Evolutionary conservation across 2,888 invertebrate genomes (phyloP).

Genomic region (Lissocephala sabroskyi): DNA sequence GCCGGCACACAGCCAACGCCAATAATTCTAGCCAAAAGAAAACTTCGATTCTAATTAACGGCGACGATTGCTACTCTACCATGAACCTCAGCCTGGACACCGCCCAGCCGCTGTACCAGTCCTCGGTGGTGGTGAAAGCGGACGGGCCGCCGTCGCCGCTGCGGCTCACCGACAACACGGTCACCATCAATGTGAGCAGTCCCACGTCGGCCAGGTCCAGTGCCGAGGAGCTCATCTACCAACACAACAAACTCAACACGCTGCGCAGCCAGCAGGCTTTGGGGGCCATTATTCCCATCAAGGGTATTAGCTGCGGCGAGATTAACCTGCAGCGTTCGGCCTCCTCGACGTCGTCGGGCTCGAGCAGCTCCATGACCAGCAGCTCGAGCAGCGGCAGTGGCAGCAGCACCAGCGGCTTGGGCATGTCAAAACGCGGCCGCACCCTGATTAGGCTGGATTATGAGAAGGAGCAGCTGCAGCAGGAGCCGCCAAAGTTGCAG

Average conservation of each 20-base stretch:
- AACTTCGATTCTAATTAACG: slow-evolving; percentile 83
- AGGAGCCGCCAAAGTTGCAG: slow-evolving; percentile 9
- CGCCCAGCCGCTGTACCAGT: slow-evolving; percentile 79
- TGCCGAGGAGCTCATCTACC: slow-evolving; percentile 66
- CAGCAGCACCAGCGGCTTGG: slow-evolving; percentile 28
- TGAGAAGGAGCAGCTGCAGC: slow-evolving; percentile 50
- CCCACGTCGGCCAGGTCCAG: slow-evolving; percentile 32
- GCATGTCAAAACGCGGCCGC: slow-evolving; percentile 56
- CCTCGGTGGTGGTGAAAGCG: slow-evolving; percentile 80
- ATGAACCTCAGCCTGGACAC: slow-evolving; percentile 80
- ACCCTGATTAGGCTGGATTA: slow-evolving; percentile 70
- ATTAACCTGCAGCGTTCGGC: slow-evolving; percentile 63
- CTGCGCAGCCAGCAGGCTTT: slow-evolving; percentile 59
- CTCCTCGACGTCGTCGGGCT: slow-evolving; percentile 67
- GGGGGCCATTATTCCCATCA: slow-evolving; percentile 73
- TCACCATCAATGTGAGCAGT: slow-evolving; percentile 75
- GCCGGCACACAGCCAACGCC: slow-evolving; percentile 72
- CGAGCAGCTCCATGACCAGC: slow-evolving; percentile 55
- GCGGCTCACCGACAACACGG: slow-evolving; percentile 75
- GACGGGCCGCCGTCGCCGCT: slow-evolving; percentile 68
- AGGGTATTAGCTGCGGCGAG: slow-evolving; percentile 37
- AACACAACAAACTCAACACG: slow-evolving; percentile 70
- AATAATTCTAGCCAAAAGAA: slow-evolving; percentile 73
- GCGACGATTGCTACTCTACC: slow-evolving; percentile 83
- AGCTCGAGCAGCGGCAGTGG: slow-evolving; percentile 46